Evolutionary conservation across 2,113 vertebrate genomes (phyloP).

Genomic region (human): GRCh38 chr14:74853501-74854000

Average conservation of each 20-base stretch:
- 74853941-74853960: background rate
- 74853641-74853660: background rate
- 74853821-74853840: background rate
- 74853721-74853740: background rate
- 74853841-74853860: background rate
- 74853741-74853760: background rate
- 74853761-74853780: background rate
- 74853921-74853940: background rate
- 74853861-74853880: background rate
- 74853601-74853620: background rate
- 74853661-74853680: background rate
- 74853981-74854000: background rate
- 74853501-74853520: background rate
- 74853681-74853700: background rate
- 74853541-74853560: slow-evolving; percentile 1
- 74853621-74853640: background rate
- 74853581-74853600: background rate
- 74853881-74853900: background rate
- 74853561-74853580: background rate
- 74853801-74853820: background rate
- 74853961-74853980: background rate
- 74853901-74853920: too few relatives aligned
- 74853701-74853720: background rate
- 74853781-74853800: background rate
- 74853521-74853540: slow-evolving; percentile 11